Evolutionary conservation across 2,113 vertebrate genomes (phyloP).

Genomic region (Trogon surrucura): DNA sequence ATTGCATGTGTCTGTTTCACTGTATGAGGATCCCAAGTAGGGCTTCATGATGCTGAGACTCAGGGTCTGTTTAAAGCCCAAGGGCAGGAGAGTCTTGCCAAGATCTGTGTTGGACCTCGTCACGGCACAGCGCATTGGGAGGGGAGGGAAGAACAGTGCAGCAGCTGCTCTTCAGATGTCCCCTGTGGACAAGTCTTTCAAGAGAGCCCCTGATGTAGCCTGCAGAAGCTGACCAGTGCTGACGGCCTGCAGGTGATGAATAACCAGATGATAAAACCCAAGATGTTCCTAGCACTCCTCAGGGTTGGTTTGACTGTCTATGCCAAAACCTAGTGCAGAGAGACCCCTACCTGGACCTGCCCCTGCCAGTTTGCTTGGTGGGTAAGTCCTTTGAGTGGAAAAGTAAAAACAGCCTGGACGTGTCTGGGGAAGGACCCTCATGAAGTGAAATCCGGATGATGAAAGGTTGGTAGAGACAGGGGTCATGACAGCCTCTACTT

Average conservation of each 20-base stretch:
- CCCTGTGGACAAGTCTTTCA: not conserved
- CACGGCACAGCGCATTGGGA: rapidly evolving
- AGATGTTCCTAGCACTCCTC: not conserved
- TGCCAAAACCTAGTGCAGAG: not conserved
- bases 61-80: not conserved
- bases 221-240: not conserved
- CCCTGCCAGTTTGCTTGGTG: not conserved
- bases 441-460: not conserved
- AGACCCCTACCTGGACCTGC: not conserved
- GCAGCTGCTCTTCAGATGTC: not conserved
- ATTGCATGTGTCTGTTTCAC: not conserved
- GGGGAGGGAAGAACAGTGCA: not conserved
- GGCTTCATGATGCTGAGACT: not conserved
- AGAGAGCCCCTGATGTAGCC: not conserved
- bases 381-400: not conserved
- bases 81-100: not conserved
- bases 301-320: not conserved
- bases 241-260: not conserved
- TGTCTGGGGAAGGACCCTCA: not conserved
- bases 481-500: not conserved
- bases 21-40: not conserved
- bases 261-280: not conserved
- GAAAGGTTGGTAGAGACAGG: not conserved
- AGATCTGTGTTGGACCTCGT: rapidly evolving
- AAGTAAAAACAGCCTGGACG: not conserved